Base-by-base conservation (phyloP, 2,888 invertebrate genomes). In the Lepidocyrtinus sp. region DNA sequence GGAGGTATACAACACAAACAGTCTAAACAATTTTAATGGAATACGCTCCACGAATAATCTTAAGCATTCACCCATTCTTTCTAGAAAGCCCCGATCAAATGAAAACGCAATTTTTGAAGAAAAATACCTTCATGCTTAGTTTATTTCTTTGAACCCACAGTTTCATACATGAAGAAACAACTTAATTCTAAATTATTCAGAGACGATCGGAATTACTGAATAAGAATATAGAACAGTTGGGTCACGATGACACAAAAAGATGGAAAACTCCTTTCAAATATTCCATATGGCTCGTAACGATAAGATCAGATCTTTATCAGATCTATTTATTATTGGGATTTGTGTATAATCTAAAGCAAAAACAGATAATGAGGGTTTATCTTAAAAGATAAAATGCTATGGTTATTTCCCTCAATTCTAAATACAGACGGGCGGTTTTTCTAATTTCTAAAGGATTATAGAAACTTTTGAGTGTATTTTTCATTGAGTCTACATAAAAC, bases 151-250 rank as follows among this genome's bases (percentile, higher is more conserved):
- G 36, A 9, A 12, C 12, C 7, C 5, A 36, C 5, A n/a, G 5
- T 50, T 50, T 15, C 59, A 27, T 61, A n/a, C 70, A 59, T 27
- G 36, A 9, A 21, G 25, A 17, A 1, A 65, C 64, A 70, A 70
- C 69, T 64, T 59, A 15, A 62, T 71, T 22, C 45, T 71, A 65
- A 76, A 76, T 76, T 70, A 76, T 76, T 76, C 70, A 76, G 50
- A 71, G 70, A 55, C 17, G 55, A 36, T 12, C 17, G 17, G 55
- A 55, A 55, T 36, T 36, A 5, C 36, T 36, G 36, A 36, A 36
- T 36, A 12, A 36, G 5, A 36, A 36, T 36, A 12, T 36, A 12
- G 12, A 36, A 36, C 36, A 36, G 36, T n/a, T n/a, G n/a, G n/a
- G n/a, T 36, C 36, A 36, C 12, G 36, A 7, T 36, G 36, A 36